Evolutionary conservation across 1,140 invertebrate genomes (phyloP), one percentile per base, ranked within the genome.

Genomic region (Diabrotica virgifera): DNA sequence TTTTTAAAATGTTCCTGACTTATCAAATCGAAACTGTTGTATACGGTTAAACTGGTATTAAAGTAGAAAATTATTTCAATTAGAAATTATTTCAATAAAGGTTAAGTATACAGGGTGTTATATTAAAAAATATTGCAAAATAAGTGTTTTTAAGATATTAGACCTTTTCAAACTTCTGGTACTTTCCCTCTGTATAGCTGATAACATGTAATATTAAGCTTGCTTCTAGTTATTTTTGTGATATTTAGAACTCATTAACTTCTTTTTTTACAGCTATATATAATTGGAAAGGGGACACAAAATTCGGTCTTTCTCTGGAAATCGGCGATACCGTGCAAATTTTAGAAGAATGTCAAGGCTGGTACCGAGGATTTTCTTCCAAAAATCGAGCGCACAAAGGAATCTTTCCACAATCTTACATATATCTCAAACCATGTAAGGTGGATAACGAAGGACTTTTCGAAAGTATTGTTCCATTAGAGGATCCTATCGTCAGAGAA

Each of bases 241-340:
- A 2, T 2, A 24, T 4, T 24, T 4, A 4, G 24, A 24, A 24
- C 24, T 24, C 24, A 24, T 24, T 24, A 55, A 12, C 38, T 2
- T 63, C 11, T 36, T 64, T 66, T 78, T 74, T 87, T 88, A 38
- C 82, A 96, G 93, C 90, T 73, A 88, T 95, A 61, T 94, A 94
- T 82, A 95, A 94, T 78, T 96, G 91, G 90, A 86, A 88, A 77
- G 91, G 91, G 63, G 90, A 94, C 78, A 87, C 89, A 14, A 85
- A 87, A 58, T 90, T 89, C 72, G 92, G 91, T 24, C 80, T 96
- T 59, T 86, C 90, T 9, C 79, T 96, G 65, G 91, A 94, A 79
- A 93, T 96, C 71, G 94, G 94, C 66, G 94, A 97, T 75, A 93
- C 90, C 9, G 88, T 96, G 5, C 92, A 95, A 75, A 94, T 96